Percentiles rank a stretch among this genome's conserved stretches.
Conservation (phyloP, 2,113 vertebrate genomes). For the Chlorodrepanis virens region DNA sequence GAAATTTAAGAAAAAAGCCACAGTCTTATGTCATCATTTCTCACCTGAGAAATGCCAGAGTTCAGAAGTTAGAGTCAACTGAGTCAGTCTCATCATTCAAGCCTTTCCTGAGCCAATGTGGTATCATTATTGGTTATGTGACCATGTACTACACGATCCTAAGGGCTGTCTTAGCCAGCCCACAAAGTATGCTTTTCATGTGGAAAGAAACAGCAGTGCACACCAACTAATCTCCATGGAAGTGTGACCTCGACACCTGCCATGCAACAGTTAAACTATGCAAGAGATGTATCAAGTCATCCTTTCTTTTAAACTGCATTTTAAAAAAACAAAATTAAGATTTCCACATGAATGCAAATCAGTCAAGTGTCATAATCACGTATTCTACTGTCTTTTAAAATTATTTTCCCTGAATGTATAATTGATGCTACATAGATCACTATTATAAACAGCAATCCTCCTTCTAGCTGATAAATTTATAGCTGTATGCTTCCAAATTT, state of each 20-base stretch:
- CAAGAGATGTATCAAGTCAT: neutral
- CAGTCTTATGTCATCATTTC: neutral
- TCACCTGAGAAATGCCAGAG: neutral
- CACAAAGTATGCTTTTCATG: neutral
- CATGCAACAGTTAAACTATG: neutral
- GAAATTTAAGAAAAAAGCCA: neutral
- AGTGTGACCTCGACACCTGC: neutral
- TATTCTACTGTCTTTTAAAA: neutral
- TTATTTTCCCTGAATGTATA: neutral
- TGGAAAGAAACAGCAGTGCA: neutral
- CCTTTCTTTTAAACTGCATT: neutral
- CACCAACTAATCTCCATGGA: neutral
- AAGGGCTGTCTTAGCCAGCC: neutral
- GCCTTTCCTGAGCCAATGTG: neutral
- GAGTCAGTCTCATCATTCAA: neutral
- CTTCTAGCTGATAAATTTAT: neutral
- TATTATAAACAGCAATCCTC: neutral
- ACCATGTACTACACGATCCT: accelerated
- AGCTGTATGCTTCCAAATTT: neutral
- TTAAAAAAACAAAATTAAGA: neutral
- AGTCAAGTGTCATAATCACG: neutral
- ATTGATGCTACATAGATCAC: neutral
- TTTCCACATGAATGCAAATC: neutral
- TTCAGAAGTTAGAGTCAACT: neutral
- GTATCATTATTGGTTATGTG: neutral